Base-by-base conservation (phyloP, 2,113 vertebrate species). In the Hystrix cristata region DNA sequence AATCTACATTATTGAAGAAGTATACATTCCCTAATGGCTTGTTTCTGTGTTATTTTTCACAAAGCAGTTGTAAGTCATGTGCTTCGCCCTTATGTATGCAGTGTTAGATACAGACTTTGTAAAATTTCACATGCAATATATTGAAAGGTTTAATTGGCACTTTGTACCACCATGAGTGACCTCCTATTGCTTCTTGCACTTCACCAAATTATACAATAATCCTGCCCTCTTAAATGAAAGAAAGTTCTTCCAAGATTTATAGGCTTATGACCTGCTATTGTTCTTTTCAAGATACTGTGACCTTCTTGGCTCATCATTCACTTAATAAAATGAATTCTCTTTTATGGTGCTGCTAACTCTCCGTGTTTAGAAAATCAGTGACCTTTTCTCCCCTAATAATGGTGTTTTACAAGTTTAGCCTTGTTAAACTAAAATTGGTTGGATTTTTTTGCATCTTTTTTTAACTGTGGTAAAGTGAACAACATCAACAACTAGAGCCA, bases 301-400 rank as follows among this genome's bases (percentile, higher is more conserved):
- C 94, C 86, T 96, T 91, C 91, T 89, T 80, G 51, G 72, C 46
- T 84, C 85, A 91, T 97, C 82, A 92, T 89, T 96, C 90, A 91
- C 82, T 97, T 96, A 83, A 80, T 95, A 96, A 96, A 94, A 95
- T 93, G 81, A 89, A 91, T 94, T 97, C n/a, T 86, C 55, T 89
- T 96, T 96, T 94, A 96, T 86, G 23, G 19, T 91, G 25, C 51
- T 91, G 31, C 62, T 94, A 89, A 86, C 62, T 76, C 69, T 93
- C 72, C 82, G 83, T 91, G 85, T 94, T 97, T 97, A 92, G 91
- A 95, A 96, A 89, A 87, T 15, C 84, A 95, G 85, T 95, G 93
- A 97, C 74, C 80, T 98, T 96, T 96, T 96, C 62, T 96, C n/a
- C 89, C 65, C 81, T 76, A 93, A 83, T 94, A 91, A 72, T 9